Conservation (phyloP, 2,113 vertebrate genomes). For the Menura novaehollandiae region DNA sequence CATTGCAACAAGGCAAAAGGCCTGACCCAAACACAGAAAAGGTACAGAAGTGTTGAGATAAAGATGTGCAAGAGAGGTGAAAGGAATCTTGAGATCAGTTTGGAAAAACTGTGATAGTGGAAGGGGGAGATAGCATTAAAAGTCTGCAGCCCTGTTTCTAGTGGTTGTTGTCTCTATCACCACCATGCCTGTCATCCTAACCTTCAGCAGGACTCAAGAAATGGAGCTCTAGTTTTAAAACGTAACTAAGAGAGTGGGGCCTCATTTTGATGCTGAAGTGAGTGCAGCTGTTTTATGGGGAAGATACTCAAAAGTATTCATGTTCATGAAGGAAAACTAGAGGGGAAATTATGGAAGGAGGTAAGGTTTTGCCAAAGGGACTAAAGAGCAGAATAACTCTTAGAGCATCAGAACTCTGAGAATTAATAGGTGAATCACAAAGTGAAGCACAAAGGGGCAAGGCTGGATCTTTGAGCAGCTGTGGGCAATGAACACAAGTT, state of each 20-base stretch:
- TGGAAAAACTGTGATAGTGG: background rate
- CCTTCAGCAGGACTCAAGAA: background rate
- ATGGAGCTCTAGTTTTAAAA: background rate
- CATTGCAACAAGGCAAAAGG: background rate
- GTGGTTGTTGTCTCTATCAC: background rate
- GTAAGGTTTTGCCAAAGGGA: background rate
- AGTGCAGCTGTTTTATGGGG: background rate
- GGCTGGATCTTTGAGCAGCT: background rate
- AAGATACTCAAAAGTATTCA: background rate
- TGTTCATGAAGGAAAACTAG: background rate
- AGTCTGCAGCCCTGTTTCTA: background rate
- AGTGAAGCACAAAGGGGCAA: background rate
- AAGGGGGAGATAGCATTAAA: background rate
- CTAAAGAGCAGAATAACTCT: background rate
- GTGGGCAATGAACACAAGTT: background rate
- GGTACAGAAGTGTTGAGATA: background rate
- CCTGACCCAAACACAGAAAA: background rate
- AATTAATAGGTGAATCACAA: background rate
- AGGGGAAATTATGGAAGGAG: background rate
- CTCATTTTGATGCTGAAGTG: background rate
- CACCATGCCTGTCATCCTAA: background rate
- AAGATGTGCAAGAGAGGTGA: background rate
- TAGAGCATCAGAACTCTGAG: background rate
- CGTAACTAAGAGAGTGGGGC: background rate
- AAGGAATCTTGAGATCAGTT: fast-evolving